A percentile compares a stretch with the other conserved stretches of the same genome.
Conservation (phyloP, 2,113 vertebrate species). For the Ploceus nigricollis region DNA sequence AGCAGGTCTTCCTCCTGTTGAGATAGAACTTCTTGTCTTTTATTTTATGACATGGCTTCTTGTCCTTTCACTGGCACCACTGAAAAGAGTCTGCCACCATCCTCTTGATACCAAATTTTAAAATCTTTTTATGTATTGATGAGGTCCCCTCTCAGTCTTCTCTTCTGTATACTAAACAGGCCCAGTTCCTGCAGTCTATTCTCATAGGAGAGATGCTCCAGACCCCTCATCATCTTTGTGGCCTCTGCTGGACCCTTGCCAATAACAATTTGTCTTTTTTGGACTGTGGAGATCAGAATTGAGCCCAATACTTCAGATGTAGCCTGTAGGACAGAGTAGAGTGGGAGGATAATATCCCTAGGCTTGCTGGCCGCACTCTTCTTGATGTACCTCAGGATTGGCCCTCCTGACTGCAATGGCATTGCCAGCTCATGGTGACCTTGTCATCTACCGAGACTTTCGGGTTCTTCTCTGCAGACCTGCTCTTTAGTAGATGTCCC, state of each 20-base stretch:
- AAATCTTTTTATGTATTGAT: not conserved
- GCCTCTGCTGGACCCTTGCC: not conserved
- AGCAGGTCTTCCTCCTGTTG: not conserved
- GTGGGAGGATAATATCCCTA: not conserved
- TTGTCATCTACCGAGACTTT: not conserved
- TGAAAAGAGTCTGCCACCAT: not conserved
- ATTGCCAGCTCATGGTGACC: not conserved
- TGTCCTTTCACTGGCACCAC: not conserved
- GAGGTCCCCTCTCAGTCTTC: not conserved
- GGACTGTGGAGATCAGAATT: not conserved
- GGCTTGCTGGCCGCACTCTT: not conserved
- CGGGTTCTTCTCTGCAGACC: fast-evolving
- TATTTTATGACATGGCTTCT: not conserved
- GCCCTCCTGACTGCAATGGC: not conserved
- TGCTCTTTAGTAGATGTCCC: not conserved
- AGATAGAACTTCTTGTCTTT: not conserved
- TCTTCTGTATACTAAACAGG: not conserved
- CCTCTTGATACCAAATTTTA: fast-evolving
- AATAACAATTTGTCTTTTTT: not conserved
- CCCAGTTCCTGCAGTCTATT: fast-evolving
- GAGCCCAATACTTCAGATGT: not conserved
- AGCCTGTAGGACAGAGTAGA: not conserved
- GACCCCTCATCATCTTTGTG: not conserved
- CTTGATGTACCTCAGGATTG: fast-evolving
- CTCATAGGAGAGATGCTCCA: not conserved